Percentiles rank a stretch among this genome's conserved stretches.
These are phyloP conservation scores for Ctenosaura bakeri DNA, from an alignment of 2,797 vertebrate genomes.

Conservation along the genomic window DNA sequence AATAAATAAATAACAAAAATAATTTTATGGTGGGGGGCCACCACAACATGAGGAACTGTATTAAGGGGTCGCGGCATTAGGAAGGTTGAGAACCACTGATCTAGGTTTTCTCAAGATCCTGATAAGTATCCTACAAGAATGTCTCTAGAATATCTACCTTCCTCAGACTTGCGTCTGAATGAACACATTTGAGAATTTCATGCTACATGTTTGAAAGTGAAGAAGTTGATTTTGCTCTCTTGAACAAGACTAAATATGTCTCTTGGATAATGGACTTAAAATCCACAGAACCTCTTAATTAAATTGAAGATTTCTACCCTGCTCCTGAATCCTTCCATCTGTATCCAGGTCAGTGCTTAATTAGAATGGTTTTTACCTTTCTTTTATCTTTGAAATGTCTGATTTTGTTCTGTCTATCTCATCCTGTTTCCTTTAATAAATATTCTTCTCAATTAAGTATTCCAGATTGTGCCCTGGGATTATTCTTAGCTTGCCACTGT, in stretches of 20 bases:
- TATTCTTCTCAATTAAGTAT: conserved; percentile 18
- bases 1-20: too few species aligned
- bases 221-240: neutral
- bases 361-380: conserved; percentile 1
- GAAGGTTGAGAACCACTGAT: too few species aligned
- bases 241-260: neutral
- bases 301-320: conserved; percentile 10
- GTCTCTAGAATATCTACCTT: neutral
- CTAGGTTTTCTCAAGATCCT: neutral
- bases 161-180: neutral
- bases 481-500: conserved; percentile 25
- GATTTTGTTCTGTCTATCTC: neutral
- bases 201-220: neutral
- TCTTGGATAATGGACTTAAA: neutral
- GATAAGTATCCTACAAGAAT: neutral
- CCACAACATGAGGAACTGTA: too few species aligned
- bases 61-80: too few species aligned
- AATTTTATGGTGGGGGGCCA: too few species aligned
- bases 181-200: neutral
- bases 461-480: conserved; percentile 7
- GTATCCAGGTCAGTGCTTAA: neutral
- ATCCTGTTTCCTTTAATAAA: conserved; percentile 5
- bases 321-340: conserved; percentile 4
- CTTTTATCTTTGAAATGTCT: neutral
- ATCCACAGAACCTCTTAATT: conserved; percentile 3